A percentile compares a stretch with the other conserved stretches of the same genome.
Conservation (phyloP, 2,797 vertebrate species). For the Setipinna tenuifilis region DNA sequence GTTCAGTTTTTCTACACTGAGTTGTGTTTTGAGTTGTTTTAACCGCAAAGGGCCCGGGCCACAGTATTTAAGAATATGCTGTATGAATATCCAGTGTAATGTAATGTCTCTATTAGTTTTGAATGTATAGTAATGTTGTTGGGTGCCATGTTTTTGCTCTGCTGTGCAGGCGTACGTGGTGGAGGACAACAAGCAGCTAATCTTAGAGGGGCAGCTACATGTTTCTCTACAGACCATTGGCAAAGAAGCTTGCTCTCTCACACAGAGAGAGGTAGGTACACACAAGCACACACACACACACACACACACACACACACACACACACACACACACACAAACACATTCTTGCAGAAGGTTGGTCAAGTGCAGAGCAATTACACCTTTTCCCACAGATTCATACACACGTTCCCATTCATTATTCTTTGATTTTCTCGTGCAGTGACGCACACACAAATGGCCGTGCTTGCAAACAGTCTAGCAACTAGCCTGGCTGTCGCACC, state of each 20-base stretch:
- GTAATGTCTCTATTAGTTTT: too few relatives aligned
- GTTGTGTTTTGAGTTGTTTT: too few relatives aligned
- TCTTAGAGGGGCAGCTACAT: slow-evolving; percentile 95
- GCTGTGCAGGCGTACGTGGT: slow-evolving; percentile 88
- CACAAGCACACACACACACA: slow-evolving; percentile 10
- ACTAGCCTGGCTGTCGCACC: too few relatives aligned
- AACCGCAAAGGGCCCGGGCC: too few relatives aligned
- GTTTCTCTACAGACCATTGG: slow-evolving; percentile 86
- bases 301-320: background rate
- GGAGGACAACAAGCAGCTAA: slow-evolving; percentile 95
- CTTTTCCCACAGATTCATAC: background rate
- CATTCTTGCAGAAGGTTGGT: background rate
- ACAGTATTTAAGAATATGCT: too few relatives aligned
- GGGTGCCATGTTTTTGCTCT: too few relatives aligned
- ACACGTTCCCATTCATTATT: background rate
- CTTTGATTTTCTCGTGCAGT: background rate
- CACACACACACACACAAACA: background rate
- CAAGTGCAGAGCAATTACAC: too few relatives aligned
- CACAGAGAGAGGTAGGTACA: slow-evolving; percentile 86
- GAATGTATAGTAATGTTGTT: too few relatives aligned
- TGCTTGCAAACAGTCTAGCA: too few relatives aligned
- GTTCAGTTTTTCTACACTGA: too few relatives aligned
- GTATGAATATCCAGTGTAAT: too few relatives aligned
- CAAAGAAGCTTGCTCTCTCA: slow-evolving; percentile 87
- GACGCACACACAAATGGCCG: background rate